phyloP scores from a whole-genome alignment of 2,113 vertebrate species.

The Gracilinanus agilis region DNA sequence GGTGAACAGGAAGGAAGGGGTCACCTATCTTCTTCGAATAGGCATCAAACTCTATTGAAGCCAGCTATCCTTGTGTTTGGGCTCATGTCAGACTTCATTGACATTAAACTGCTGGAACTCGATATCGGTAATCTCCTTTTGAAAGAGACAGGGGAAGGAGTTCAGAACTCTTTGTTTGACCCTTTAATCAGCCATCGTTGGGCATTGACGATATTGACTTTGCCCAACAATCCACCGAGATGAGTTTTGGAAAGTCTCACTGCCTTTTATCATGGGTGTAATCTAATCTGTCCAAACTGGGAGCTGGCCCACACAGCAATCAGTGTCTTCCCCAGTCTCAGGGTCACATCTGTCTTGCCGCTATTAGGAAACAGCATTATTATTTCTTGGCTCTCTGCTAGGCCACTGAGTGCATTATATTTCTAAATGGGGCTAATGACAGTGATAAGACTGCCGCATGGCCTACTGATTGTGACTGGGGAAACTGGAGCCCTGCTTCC shows the following conservation, averaged over 20 bases:
- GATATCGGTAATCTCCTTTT: background rate
- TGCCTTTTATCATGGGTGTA: conserved; percentile 16
- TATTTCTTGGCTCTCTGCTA: conserved; percentile 42
- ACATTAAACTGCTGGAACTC: background rate
- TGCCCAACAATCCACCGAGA: background rate
- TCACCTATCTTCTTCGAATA: background rate
- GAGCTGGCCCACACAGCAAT: background rate
- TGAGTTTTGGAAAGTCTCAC: background rate
- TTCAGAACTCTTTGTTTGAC: background rate
- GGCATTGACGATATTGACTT: background rate
- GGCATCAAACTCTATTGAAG: background rate
- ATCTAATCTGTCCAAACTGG: background rate
- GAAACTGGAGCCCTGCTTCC: background rate
- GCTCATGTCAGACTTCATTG: background rate
- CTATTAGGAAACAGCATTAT: conserved; percentile 58
- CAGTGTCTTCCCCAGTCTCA: background rate
- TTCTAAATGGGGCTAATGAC: conserved; percentile 56
- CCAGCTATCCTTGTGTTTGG: background rate
- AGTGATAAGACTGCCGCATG: background rate
- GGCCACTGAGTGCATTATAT: background rate
- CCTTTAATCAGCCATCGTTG: background rate
- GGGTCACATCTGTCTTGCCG: conserved; percentile 41
- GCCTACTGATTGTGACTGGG: background rate
- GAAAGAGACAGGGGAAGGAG: background rate
- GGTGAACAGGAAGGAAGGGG: background rate